Percentiles rank a stretch among this genome's conserved stretches.
phyloP scores from a whole-genome alignment of 2,888 invertebrate species.

The Cephus pulcher region DNA sequence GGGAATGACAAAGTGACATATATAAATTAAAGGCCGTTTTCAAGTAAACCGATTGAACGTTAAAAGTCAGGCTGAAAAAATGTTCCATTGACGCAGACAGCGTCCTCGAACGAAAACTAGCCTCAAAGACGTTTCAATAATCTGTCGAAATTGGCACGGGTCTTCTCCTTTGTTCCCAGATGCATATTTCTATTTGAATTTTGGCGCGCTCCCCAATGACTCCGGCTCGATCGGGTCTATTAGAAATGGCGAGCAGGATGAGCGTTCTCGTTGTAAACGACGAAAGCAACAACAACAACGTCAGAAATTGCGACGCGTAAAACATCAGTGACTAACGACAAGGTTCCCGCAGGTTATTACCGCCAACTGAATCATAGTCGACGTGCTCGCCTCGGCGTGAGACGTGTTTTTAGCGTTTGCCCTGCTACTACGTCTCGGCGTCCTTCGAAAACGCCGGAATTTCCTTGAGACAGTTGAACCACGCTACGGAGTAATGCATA shows the following conservation, averaged over 20 bases:
- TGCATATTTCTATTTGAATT: neutral
- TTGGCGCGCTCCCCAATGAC: neutral
- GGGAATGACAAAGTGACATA: neutral
- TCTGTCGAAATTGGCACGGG: neutral
- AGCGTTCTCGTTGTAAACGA: neutral
- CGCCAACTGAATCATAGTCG: slow-evolving; percentile 49
- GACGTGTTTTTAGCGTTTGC: slow-evolving; percentile 1
- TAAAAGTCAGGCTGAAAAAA: neutral
- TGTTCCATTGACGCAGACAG: neutral
- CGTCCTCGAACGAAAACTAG: neutral
- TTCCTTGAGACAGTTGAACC: slow-evolving; percentile 38
- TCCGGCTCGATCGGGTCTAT: neutral
- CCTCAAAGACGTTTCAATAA: neutral
- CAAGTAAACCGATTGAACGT: neutral
- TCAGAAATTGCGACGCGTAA: neutral
- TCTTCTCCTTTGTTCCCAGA: neutral
- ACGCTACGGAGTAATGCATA: neutral
- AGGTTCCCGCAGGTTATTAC: slow-evolving; percentile 46
- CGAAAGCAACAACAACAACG: too few relatives aligned
- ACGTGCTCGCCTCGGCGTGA: slow-evolving; percentile 30
- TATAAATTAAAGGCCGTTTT: neutral
- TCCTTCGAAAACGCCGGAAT: slow-evolving; percentile 50
- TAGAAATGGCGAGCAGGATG: neutral
- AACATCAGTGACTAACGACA: slow-evolving; percentile 21
- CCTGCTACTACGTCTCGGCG: slow-evolving; percentile 20